Conservation (phyloP, 2,113 vertebrate genomes). For the Entelurus aequoreus region DNA sequence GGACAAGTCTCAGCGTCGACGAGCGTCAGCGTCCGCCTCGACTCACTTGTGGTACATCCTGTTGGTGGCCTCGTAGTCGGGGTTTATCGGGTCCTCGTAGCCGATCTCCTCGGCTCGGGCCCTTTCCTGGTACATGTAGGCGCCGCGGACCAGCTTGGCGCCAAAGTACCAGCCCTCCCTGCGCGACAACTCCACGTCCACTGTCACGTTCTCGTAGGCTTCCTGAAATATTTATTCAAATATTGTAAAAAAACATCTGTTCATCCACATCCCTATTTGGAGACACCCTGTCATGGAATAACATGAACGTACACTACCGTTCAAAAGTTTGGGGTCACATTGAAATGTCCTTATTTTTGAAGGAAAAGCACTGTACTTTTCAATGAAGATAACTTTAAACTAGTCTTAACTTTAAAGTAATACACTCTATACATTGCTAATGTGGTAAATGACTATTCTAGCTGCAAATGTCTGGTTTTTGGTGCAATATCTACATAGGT, state of each 20-base stretch:
- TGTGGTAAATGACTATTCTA: too few species aligned
- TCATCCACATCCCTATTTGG: too few species aligned
- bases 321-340: too few species aligned
- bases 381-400: too few species aligned
- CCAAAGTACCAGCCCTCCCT: conserved; percentile 88
- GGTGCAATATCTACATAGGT: too few species aligned
- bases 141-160: conserved; percentile 88
- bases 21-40: not conserved
- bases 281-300: too few species aligned
- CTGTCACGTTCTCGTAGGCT: conserved; percentile 80
- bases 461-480: too few species aligned
- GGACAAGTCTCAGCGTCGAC: not conserved
- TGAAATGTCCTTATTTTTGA: too few species aligned
- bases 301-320: too few species aligned
- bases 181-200: conserved; percentile 83
- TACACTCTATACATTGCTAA: too few species aligned
- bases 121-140: conserved; percentile 93
- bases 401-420: too few species aligned
- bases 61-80: conserved; percentile 83
- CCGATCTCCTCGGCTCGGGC: conserved; percentile 78
- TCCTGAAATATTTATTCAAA: conserved; percentile 67
- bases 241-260: not conserved
- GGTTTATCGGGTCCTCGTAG: conserved; percentile 88
- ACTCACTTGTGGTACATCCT: conserved; percentile 80
- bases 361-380: too few species aligned